Conservation (phyloP, 2,888 invertebrate genomes). For the Leucophenga maculata region DNA sequence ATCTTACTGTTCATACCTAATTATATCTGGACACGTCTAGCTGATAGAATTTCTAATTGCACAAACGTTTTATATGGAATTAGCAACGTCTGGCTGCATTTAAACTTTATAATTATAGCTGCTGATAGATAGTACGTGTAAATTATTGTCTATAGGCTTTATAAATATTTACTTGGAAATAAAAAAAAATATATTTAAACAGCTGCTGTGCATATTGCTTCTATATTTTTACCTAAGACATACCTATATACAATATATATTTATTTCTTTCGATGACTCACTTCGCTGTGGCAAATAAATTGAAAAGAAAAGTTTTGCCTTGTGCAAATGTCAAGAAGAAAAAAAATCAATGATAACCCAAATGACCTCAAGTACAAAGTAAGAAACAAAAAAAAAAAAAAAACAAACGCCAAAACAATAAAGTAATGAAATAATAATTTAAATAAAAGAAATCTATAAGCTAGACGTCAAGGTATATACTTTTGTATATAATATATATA, state of each 20-base stretch:
- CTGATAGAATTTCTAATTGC: too few species aligned
- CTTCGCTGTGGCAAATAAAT: neutral
- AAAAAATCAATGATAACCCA: conserved; percentile 13
- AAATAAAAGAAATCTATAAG: neutral
- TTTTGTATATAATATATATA: too few species aligned
- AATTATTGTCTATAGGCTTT: too few species aligned
- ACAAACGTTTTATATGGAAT: too few species aligned
- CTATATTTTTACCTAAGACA: neutral
- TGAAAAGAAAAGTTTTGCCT: conserved; percentile 9
- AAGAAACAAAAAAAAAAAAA: conserved; percentile 3
- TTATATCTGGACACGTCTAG: too few species aligned
- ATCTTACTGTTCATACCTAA: too few species aligned
- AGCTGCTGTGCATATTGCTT: neutral
- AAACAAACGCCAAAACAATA: too few species aligned
- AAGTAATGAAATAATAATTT: conserved; percentile 12
- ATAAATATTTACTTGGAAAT: neutral
- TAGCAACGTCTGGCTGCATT: too few species aligned
- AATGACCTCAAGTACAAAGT: conserved; percentile 1
- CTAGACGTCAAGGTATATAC: too few species aligned
- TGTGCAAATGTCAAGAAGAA: neutral
- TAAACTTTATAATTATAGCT: too few species aligned
- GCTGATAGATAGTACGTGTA: too few species aligned
- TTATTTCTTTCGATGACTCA: conserved; percentile 7
- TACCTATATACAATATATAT: neutral
- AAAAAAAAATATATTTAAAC: neutral